Conservation (phyloP, 2,113 vertebrate genomes). For the Dicrurus megarhynchus region DNA sequence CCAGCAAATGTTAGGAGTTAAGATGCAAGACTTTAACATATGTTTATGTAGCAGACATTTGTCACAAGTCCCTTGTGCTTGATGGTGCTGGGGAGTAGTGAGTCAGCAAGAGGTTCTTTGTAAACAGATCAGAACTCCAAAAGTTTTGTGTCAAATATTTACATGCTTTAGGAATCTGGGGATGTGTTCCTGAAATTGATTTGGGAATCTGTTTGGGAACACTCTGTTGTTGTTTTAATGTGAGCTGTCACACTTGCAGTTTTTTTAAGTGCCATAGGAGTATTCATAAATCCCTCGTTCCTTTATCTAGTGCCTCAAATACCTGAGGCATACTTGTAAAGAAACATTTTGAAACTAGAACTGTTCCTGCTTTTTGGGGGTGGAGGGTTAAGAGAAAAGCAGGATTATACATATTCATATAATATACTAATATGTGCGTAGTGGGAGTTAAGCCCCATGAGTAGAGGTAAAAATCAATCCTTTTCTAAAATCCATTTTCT, state of each 20-base stretch:
- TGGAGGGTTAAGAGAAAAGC: not conserved
- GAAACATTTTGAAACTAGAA: not conserved
- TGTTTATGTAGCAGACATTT: not conserved
- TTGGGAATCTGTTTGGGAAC: not conserved
- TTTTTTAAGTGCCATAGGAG: not conserved
- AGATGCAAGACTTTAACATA: not conserved
- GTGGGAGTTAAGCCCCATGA: not conserved
- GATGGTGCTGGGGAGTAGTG: not conserved
- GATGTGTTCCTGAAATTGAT: not conserved
- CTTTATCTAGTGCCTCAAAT: not conserved
- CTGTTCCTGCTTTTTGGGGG: not conserved
- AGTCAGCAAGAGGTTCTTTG: not conserved
- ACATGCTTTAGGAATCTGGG: not conserved
- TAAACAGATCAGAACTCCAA: not conserved
- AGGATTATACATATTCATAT: not conserved
- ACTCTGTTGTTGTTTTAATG: not conserved
- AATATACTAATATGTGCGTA: not conserved
- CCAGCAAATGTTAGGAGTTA: not conserved
- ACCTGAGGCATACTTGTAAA: not conserved
- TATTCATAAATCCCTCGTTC: not conserved
- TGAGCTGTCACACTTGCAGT: not conserved
- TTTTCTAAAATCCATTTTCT: not conserved
- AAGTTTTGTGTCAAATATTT: not conserved
- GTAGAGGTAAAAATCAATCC: not conserved
- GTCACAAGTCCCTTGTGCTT: not conserved